These are phyloP conservation scores for Lepidochrysops patricia DNA, from an alignment of 2,888 invertebrate species.

Conservation along the genomic window DNA sequence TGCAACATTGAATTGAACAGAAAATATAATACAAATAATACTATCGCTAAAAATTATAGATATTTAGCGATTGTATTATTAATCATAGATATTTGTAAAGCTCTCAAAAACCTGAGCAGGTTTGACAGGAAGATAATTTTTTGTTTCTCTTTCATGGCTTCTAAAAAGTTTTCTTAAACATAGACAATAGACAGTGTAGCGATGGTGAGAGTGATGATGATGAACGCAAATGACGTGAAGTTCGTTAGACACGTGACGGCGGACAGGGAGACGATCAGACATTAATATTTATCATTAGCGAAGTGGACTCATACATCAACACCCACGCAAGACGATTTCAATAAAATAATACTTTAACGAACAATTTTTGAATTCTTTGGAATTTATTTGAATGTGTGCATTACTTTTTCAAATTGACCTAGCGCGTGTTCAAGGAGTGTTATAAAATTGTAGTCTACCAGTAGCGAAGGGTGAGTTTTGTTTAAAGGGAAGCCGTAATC, in stretches of 20 bases:
- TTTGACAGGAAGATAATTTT: no score
- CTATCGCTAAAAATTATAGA: no score
- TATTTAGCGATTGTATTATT: no score
- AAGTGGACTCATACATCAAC: conserved; percentile 14
- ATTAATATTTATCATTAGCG: conserved; percentile 15
- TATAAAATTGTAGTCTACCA: no score
- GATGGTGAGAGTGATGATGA: not conserved
- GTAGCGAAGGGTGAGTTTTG: no score
- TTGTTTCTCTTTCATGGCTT: no score
- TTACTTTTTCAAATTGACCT: not conserved
- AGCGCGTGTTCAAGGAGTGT: not conserved
- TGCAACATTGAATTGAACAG: no score
- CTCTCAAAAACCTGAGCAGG: no score
- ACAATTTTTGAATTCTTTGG: not conserved
- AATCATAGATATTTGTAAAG: no score
- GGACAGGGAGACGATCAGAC: conserved; percentile 5
- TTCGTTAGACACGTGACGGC: conserved; percentile 10
- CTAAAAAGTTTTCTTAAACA: no score
- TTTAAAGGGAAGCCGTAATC: no score
- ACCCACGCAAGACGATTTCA: conserved; percentile 12
- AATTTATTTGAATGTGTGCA: not conserved
- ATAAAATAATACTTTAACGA: conserved; percentile 11
- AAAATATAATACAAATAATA: no score
- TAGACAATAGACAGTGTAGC: not conserved
- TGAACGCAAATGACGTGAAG: conserved; percentile 6